Evolutionary conservation across 2,797 vertebrate species (phyloP).

Genomic region (Muscicapa striata): DNA sequence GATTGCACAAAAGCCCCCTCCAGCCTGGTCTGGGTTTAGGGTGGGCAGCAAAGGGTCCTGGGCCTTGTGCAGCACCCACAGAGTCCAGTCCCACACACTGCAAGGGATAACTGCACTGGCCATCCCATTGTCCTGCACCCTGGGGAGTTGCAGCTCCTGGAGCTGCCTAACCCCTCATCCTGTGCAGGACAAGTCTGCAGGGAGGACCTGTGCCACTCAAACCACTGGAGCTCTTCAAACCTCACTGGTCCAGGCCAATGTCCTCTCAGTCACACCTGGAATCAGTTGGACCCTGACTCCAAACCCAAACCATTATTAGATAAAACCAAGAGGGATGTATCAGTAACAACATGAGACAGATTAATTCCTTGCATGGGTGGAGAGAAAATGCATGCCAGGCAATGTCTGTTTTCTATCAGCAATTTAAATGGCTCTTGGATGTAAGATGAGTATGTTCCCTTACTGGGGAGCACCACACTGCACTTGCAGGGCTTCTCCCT

Average conservation of each 20-base stretch:
- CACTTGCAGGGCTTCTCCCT: background rate
- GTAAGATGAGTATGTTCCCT: background rate
- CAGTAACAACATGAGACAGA: background rate
- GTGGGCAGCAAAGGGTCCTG: background rate
- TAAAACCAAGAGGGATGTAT: background rate
- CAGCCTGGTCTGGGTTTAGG: background rate
- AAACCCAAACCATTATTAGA: background rate
- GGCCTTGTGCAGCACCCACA: background rate
- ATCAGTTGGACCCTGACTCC: background rate
- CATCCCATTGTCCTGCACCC: background rate
- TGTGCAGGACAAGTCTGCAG: background rate
- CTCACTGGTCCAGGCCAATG: fast-evolving
- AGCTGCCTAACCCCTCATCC: background rate
- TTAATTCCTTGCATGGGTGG: background rate
- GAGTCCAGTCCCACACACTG: fast-evolving
- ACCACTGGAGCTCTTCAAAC: background rate
- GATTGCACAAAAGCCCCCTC: background rate
- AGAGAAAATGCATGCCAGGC: background rate
- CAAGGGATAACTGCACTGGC: background rate
- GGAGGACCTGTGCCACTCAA: background rate
- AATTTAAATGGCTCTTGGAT: background rate
- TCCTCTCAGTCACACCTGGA: background rate
- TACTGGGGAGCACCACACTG: fast-evolving
- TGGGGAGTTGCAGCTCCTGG: fast-evolving
- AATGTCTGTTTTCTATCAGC: background rate